phyloP scores from a whole-genome alignment of 2,797 vertebrate species.

The Mus spretus region DNA sequence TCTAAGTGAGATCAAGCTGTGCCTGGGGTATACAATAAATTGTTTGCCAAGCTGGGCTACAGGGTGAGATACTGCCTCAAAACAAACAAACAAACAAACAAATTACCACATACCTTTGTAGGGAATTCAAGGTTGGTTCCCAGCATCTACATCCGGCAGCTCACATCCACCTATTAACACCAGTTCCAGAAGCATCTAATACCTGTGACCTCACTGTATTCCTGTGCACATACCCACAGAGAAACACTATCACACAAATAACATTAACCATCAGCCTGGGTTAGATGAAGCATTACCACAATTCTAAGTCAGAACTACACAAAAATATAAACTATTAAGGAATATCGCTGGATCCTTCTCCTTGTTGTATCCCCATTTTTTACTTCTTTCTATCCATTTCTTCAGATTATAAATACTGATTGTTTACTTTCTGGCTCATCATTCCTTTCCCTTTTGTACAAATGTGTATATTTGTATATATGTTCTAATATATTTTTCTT shows the following conservation, averaged over 20 bases:
- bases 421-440: not conserved
- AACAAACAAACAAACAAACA: not conserved
- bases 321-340: constrained; percentile 37
- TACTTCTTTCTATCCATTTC: constrained; percentile 18
- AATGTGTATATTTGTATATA: not conserved
- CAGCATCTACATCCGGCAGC: not conserved
- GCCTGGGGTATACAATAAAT: not conserved
- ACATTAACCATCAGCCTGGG: not conserved
- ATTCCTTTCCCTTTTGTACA: not conserved
- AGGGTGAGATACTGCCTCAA: not conserved
- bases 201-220: not conserved
- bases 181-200: not conserved
- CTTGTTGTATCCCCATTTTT: constrained; percentile 7
- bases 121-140: not conserved
- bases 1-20: not conserved
- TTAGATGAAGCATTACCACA: not conserved
- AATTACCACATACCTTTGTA: not conserved
- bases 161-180: not conserved
- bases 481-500: constrained; percentile 34
- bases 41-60: not conserved
- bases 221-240: not conserved
- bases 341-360: not conserved
- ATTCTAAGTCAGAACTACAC: not conserved
- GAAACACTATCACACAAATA: not conserved
- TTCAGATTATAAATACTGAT: not conserved